These are phyloP conservation scores for Andrena marginata DNA, from an alignment of 2,888 invertebrate species.

Conservation along the genomic window DNA sequence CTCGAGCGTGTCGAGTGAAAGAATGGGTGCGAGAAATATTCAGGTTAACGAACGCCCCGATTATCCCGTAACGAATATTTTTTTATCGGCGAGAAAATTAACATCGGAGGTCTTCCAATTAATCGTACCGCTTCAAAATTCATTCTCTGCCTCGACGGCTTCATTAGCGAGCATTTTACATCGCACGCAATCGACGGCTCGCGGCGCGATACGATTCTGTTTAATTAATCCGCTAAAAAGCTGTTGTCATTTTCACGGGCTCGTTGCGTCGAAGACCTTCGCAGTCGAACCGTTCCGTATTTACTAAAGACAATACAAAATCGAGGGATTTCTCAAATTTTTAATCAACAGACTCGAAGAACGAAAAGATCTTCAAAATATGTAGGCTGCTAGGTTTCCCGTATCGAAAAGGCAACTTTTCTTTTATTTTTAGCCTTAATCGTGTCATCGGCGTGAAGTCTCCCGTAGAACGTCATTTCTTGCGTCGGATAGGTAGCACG, in stretches of 20 bases:
- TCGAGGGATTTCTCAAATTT: background rate
- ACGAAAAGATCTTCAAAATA: no score
- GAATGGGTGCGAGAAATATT: background rate
- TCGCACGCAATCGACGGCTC: background rate
- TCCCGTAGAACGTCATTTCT: no score
- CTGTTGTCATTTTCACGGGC: background rate
- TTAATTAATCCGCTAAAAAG: constrained; percentile 26
- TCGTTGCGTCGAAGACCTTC: background rate
- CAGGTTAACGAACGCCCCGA: background rate
- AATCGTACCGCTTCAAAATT: background rate
- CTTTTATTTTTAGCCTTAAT: no score
- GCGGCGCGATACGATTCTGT: background rate
- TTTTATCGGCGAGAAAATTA: constrained; percentile 5
- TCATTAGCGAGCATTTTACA: constrained; percentile 16
- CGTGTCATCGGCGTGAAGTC: no score
- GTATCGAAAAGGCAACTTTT: no score
- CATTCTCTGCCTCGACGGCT: constrained; percentile 2
- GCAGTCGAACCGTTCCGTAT: background rate
- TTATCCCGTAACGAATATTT: constrained; percentile 6
- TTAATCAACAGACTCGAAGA: background rate
- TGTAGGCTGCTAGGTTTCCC: no score
- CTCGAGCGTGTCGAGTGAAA: background rate
- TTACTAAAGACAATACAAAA: no score
- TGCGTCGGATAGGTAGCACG: no score
- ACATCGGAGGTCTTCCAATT: constrained; percentile 17